Percentiles rank a stretch among this genome's conserved stretches.
These are phyloP conservation scores for Cyprinodon tularosa DNA, from an alignment of 2,113 vertebrate genomes.

Conservation along the genomic window DNA sequence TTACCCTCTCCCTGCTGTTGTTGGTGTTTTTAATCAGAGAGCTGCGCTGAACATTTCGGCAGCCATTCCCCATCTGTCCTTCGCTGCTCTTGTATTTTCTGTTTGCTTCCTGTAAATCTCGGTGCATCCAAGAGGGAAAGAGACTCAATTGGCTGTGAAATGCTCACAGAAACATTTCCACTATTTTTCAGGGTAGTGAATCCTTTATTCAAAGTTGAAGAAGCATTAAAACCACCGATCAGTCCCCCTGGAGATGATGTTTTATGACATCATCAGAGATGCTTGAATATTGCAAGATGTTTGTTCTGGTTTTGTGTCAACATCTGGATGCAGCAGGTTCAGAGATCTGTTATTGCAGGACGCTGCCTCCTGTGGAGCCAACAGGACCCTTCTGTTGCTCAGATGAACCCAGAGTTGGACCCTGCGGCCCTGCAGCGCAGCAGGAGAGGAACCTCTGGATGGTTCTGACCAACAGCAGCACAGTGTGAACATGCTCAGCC, in stretches of 20 bases:
- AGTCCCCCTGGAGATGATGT: background rate
- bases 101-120: conserved; percentile 49
- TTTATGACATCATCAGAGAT: too few species aligned
- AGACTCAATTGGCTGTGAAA: conserved; percentile 20
- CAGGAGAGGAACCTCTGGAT: too few species aligned
- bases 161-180: conserved; percentile 10
- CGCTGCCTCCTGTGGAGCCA: too few species aligned
- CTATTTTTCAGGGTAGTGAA: background rate
- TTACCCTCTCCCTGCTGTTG: conserved; percentile 19
- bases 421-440: too few species aligned
- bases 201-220: background rate
- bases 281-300: background rate
- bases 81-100: conserved; percentile 36
- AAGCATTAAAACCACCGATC: background rate
- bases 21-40: conserved; percentile 60
- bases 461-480: too few species aligned
- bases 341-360: too few species aligned
- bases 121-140: background rate
- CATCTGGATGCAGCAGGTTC: background rate
- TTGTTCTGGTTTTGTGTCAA: background rate
- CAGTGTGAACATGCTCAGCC: too few species aligned
- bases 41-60: conserved; percentile 56
- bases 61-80: conserved; percentile 58
- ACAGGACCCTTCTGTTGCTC: too few species aligned
- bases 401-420: too few species aligned